phyloP scores from a whole-genome alignment of 1,140 invertebrate genomes.

The Apis florea region DNA sequence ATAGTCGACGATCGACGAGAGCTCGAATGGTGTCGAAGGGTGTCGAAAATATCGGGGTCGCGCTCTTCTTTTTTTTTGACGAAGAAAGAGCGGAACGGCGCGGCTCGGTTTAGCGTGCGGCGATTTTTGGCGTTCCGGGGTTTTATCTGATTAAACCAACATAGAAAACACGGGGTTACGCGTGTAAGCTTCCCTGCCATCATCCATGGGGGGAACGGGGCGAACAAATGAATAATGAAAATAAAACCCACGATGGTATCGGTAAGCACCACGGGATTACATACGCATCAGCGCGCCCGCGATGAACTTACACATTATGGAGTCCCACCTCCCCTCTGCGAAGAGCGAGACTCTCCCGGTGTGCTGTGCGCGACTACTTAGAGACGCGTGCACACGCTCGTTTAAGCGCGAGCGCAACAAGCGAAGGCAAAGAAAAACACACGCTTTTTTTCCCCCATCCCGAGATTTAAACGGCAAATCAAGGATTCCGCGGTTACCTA shows the following conservation, averaged over 20 bases:
- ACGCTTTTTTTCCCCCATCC: constrained; percentile 34
- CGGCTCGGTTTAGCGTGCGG: constrained; percentile 35
- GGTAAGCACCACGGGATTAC: constrained; percentile 78
- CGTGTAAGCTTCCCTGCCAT: constrained; percentile 74
- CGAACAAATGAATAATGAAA: constrained; percentile 80
- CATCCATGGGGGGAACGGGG: constrained; percentile 73
- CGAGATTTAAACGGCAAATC: constrained; percentile 57
- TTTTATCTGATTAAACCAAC: constrained; percentile 80
- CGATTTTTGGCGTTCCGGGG: constrained; percentile 68
- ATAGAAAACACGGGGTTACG: constrained; percentile 79
- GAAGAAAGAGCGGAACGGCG: constrained; percentile 24
- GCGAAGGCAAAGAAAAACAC: constrained; percentile 54
- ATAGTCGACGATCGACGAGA: background rate
- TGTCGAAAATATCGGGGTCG: background rate
- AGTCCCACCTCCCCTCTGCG: constrained; percentile 11
- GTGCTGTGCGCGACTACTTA: background rate
- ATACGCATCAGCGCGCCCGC: constrained; percentile 76
- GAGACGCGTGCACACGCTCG: background rate
- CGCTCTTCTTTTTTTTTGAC: background rate
- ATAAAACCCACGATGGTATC: constrained; percentile 80
- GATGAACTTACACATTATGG: constrained; percentile 74
- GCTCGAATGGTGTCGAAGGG: background rate
- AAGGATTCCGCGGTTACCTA: background rate
- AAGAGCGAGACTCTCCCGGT: too few species aligned
- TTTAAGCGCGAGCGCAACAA: background rate